phyloP scores from a whole-genome alignment of 2,113 vertebrate genomes.

The Heloderma charlesbogerti region DNA sequence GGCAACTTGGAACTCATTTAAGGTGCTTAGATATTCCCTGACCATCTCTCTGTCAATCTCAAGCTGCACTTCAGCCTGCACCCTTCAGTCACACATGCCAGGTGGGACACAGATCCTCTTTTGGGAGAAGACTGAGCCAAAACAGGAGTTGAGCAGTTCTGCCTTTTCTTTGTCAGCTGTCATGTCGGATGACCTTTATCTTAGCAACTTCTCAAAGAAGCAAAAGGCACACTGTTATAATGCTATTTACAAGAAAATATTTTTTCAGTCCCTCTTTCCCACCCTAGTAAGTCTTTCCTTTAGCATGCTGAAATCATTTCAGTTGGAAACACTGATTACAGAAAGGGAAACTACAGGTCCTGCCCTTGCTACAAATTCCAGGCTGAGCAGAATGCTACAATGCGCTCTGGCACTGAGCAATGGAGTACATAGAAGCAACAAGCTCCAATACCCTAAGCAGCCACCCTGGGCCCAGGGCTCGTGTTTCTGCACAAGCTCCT shows the following conservation, averaged over 20 bases:
- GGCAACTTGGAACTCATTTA: no score
- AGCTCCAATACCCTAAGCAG: neutral
- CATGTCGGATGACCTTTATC: neutral
- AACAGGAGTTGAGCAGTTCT: no score
- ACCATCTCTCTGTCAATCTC: no score
- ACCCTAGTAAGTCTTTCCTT: neutral
- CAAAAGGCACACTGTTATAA: neutral
- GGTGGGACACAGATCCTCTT: no score
- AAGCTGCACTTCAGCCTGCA: no score
- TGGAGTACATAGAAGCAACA: constrained; percentile 18
- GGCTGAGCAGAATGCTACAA: constrained; percentile 23
- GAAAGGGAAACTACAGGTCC: constrained; percentile 45
- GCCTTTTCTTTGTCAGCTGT: no score
- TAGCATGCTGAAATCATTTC: neutral
- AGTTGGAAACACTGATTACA: neutral
- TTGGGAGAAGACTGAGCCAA: no score
- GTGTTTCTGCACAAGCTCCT: neutral
- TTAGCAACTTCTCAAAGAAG: neutral
- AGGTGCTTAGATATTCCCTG: no score
- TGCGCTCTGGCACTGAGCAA: neutral
- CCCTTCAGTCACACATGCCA: no score
- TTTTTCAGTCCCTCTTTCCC: no score
- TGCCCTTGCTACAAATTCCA: constrained; percentile 38
- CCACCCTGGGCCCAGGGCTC: neutral
- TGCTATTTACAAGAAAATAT: neutral